These are phyloP conservation scores for Sycophila sp. DNA, from an alignment of 1,140 invertebrate genomes.

Conservation along the genomic window DNA sequence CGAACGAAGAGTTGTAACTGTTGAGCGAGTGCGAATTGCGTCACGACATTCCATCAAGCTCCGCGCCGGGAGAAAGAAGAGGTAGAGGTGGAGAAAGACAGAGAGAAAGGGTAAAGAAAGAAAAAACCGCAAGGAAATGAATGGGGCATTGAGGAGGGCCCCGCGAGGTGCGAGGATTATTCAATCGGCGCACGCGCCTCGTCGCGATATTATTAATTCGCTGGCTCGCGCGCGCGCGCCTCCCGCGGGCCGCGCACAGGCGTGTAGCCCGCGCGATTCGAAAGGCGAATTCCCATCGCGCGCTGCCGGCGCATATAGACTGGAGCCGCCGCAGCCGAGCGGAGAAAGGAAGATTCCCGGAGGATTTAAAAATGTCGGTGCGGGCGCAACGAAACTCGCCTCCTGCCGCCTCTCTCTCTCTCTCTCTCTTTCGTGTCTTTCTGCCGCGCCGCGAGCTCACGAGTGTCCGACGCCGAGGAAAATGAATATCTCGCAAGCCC, in stretches of 20 bases:
- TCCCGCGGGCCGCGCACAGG: not conserved
- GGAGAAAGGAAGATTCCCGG: conserved; percentile 40
- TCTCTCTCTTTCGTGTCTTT: not conserved
- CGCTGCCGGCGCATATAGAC: not conserved
- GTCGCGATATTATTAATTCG: conserved; percentile 23
- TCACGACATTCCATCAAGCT: not conserved
- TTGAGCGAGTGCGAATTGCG: no score
- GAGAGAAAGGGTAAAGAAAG: no score
- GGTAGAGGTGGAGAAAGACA: no score
- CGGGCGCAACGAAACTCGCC: not conserved
- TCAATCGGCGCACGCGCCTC: not conserved
- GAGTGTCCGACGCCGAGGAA: conserved; percentile 3
- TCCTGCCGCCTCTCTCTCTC: not conserved
- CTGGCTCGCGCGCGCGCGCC: not conserved
- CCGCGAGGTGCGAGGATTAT: not conserved
- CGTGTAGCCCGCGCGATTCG: conserved; percentile 24
- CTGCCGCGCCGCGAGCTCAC: not conserved
- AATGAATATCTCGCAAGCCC: conserved; percentile 6
- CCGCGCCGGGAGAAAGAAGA: not conserved
- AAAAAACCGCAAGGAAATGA: not conserved
- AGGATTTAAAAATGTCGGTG: conserved; percentile 23
- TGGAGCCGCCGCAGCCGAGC: not conserved
- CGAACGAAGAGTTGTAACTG: no score
- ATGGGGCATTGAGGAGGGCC: not conserved
- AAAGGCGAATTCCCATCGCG: conserved; percentile 33